Conservation (phyloP, 2,888 invertebrate genomes). For the Dioctria rufipes region DNA sequence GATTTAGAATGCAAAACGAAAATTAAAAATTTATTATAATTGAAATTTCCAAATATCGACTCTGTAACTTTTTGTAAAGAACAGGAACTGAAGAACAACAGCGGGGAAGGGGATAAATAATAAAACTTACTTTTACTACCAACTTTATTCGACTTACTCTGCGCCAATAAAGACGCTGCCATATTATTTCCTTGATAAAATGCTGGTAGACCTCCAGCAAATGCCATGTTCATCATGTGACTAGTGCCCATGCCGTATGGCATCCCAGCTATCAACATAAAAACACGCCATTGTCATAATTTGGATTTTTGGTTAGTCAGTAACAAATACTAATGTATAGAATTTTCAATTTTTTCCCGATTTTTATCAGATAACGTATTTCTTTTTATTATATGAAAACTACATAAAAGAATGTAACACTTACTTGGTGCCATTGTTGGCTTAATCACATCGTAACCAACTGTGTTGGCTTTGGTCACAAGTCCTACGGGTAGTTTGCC, state of each 20-base stretch:
- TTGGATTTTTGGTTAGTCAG: constrained; percentile 5
- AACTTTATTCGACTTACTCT: constrained; percentile 78
- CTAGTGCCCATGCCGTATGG: constrained; percentile 59
- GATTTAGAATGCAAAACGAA: constrained; percentile 1
- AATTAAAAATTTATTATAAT: not conserved
- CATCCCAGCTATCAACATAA: constrained; percentile 53
- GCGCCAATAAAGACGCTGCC: constrained; percentile 87
- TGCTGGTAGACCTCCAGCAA: constrained; percentile 70
- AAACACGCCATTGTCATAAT: constrained; percentile 33
- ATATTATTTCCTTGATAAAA: constrained; percentile 69
- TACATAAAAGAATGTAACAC: not conserved
- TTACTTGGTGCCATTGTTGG: constrained; percentile 56
- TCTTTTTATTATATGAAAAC: not conserved
- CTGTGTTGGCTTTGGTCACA: constrained; percentile 71
- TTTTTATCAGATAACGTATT: not conserved
- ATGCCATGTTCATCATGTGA: constrained; percentile 71
- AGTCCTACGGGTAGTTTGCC: constrained; percentile 72
- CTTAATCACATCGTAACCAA: constrained; percentile 75
- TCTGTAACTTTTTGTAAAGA: not conserved
- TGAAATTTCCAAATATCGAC: not conserved
- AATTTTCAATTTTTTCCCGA: not conserved
- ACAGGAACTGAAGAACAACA: constrained; percentile 12
- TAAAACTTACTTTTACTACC: constrained; percentile 58
- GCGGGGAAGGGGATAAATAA: constrained; percentile 37
- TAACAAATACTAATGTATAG: constrained; percentile 2